Evolutionary conservation across 64 coral and sea anemone genomes (phyloP).

Genomic region (Actinia tenebrosa): DNA sequence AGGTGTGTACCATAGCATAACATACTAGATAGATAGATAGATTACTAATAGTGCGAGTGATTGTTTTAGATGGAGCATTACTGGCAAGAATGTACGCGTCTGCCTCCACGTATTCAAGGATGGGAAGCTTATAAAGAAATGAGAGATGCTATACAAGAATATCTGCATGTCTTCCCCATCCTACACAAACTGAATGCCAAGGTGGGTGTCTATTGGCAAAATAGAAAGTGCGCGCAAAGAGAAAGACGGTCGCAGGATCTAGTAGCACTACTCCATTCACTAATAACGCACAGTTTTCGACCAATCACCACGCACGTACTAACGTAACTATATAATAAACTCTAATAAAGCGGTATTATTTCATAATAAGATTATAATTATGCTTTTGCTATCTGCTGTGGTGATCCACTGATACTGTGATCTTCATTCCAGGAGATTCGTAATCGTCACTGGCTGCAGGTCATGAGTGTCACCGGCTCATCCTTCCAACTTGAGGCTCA

Average conservation of each 20-base stretch:
- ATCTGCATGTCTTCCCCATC: constrained; percentile 88
- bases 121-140: constrained; percentile 98
- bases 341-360: too few species aligned
- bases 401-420: neutral
- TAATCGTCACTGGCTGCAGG: constrained; percentile 97
- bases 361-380: too few species aligned
- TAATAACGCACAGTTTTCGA: too few species aligned
- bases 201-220: constrained; percentile 44
- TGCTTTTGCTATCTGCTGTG: too few species aligned
- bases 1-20: constrained; percentile 40
- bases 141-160: constrained; percentile 75
- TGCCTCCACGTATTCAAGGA: constrained; percentile 86
- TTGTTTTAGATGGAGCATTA: constrained; percentile 86
- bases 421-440: constrained; percentile 80
- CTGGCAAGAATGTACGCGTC: constrained; percentile 82
- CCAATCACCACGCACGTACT: too few species aligned
- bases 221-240: too few species aligned
- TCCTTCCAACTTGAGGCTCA: constrained; percentile 97
- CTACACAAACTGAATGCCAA: constrained; percentile 93
- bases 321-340: too few species aligned
- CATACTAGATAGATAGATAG: neutral
- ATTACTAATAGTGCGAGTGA: neutral
- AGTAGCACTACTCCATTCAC: too few species aligned
- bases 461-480: constrained; percentile 98
- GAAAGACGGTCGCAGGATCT: too few species aligned